Evolutionary conservation across 35 echinoderm and acorn worm species (phyloP).

Genomic region (Holothuria glaberrima): DNA sequence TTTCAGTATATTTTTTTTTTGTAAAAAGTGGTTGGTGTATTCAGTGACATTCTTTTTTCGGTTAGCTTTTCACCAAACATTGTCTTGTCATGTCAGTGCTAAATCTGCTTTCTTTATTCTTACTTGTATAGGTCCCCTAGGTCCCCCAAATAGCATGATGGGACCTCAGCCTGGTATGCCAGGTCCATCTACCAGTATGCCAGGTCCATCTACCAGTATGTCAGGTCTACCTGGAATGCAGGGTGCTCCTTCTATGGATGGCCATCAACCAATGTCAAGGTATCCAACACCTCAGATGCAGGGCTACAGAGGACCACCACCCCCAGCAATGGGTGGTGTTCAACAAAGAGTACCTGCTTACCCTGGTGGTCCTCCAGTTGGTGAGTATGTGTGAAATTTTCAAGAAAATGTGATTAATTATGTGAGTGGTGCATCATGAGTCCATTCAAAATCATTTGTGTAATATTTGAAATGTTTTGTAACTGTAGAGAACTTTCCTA

Average conservation of each 20-base stretch:
- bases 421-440: no score
- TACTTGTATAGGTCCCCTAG: neutral
- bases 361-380: constrained; percentile 45
- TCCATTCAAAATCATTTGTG: no score
- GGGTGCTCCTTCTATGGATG: neutral
- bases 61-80: neutral
- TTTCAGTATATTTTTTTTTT: no score
- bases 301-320: neutral
- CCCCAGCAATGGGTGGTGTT: constrained; percentile 1
- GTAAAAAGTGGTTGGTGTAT: no score
- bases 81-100: neutral
- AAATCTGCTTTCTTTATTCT: neutral
- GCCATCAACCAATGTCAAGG: constrained; percentile 1
- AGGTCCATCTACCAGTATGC: constrained; percentile 14
- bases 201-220: constrained; percentile 40
- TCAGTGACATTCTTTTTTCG: no score
- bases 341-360: constrained; percentile 35
- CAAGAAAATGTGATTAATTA: no score
- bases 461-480: no score
- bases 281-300: neutral
- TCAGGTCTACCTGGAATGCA: neutral
- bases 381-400: constrained; percentile 14
- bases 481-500: no score
- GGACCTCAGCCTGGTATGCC: neutral
- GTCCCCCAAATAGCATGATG: constrained; percentile 42